Evolutionary conservation across 2,797 vertebrate species (phyloP).

Genomic region (Catostomus latipinnis): DNA sequence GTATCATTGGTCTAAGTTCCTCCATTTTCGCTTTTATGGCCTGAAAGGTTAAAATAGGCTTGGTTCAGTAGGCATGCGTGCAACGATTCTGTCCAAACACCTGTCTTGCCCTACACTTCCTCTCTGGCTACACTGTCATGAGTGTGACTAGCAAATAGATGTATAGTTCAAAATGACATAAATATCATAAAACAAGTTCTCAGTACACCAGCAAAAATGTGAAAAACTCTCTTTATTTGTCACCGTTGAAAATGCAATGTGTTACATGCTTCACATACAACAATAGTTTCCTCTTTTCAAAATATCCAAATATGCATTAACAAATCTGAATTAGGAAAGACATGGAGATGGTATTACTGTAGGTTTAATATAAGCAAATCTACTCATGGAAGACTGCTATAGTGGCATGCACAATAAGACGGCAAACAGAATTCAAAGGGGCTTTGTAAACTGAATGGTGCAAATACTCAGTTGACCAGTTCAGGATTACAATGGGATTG

Average conservation of each 20-base stretch:
- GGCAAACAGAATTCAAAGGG: slow-evolving; percentile 69
- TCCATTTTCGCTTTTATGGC: slow-evolving; percentile 95
- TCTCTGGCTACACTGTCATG: slow-evolving; percentile 55
- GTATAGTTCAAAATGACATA: slow-evolving; percentile 45
- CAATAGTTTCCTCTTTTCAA: slow-evolving; percentile 62
- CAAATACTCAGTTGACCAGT: slow-evolving; percentile 79
- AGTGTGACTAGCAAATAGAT: slow-evolving; percentile 59
- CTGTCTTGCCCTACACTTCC: slow-evolving; percentile 71
- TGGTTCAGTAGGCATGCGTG: slow-evolving; percentile 87
- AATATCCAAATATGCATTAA: slow-evolving; percentile 82
- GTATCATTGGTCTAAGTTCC: slow-evolving; percentile 93
- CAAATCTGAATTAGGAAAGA: slow-evolving; percentile 65
- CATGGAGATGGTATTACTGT: slow-evolving; percentile 49
- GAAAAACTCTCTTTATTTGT: slow-evolving; percentile 93
- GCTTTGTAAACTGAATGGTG: slow-evolving; percentile 80
- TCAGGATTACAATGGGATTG: slow-evolving; percentile 83
- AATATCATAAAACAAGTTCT: slow-evolving; percentile 77
- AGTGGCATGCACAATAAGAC: slow-evolving; percentile 71
- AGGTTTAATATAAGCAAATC: slow-evolving; percentile 69
- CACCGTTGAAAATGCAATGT: slow-evolving; percentile 86
- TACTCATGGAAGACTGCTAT: slow-evolving; percentile 84
- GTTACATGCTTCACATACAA: slow-evolving; percentile 93
- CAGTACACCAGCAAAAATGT: slow-evolving; percentile 87
- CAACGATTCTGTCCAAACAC: slow-evolving; percentile 78
- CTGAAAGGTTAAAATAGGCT: slow-evolving; percentile 95